A percentile compares a stretch with the other conserved stretches of the same genome.
These are phyloP conservation scores for Margaritifera margaritifera DNA, from an alignment of 2,888 invertebrate species.

Conservation along the genomic window DNA sequence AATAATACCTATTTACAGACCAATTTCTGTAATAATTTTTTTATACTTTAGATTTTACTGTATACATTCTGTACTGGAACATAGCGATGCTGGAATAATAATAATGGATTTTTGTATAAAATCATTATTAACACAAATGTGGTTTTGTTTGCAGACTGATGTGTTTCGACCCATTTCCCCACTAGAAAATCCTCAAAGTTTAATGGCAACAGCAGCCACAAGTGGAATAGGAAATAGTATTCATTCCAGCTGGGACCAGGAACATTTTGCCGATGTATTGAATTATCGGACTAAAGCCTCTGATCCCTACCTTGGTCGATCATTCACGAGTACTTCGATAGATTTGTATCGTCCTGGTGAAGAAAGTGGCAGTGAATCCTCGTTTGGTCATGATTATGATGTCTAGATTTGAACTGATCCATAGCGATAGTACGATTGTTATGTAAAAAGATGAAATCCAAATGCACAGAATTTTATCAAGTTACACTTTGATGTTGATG, in stretches of 20 bases:
- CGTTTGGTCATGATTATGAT: conserved; percentile 28
- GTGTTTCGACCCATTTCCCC: neutral
- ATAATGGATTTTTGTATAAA: no score
- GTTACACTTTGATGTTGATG: no score
- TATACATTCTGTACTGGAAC: no score
- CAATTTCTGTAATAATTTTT: neutral
- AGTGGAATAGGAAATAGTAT: conserved; percentile 37
- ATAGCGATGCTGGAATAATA: no score
- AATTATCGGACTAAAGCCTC: conserved; percentile 3
- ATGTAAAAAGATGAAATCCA: neutral
- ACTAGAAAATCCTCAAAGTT: conserved; percentile 15
- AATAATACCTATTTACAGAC: neutral
- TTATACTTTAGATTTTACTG: no score
- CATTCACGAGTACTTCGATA: conserved; percentile 17
- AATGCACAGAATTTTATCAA: neutral
- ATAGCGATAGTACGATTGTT: neutral
- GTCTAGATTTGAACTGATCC: conserved; percentile 19
- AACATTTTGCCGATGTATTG: conserved; percentile 3
- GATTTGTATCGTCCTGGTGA: conserved; percentile 22
- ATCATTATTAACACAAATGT: no score
- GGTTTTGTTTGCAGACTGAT: no score
- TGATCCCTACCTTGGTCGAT: conserved; percentile 28
- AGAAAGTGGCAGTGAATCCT: conserved; percentile 28
- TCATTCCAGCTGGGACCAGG: conserved; percentile 38
- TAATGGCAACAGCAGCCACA: conserved; percentile 16